Base-by-base conservation (phyloP, 2,888 invertebrate genomes). In the Embidobia sp. region DNA sequence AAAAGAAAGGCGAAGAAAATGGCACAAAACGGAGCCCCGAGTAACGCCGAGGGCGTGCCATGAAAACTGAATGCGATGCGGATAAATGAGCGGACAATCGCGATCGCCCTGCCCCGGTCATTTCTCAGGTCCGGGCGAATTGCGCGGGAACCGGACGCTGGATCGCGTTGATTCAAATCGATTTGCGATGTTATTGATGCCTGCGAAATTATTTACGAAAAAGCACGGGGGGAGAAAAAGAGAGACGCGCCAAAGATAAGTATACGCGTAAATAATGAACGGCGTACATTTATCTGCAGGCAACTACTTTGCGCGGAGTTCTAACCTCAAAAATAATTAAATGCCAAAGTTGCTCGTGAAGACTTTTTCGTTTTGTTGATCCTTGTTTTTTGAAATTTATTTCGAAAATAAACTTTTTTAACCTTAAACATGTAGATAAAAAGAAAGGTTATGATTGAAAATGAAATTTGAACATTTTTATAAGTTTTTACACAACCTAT, bases 1-100 rank as follows among this genome's bases (percentile, higher is more conserved):
- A 82, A 82, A 82, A 81, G 83, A 85, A 84, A 83, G 81, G 78
- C 81, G 78, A 81, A 85, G 85, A 85, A 87, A 86, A 85, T 86
- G 81, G 83, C 84, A 85, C 85, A 83, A 86, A 87, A 86, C 85
- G 84, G 84, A 79, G 82, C 83, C 69, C 80, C 82, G 85, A 85
- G 85, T 85, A 85, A 85, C 83, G 82, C 84, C 72, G 79, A 81
- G 81, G 84, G 84, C 85, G 83, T 85, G 81, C 81, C 84, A 79
- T 75, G 80, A 77, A 81, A 80, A 72, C 66, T 42, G 73, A 67
- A 69, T 63, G 77, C 69, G 66, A 79, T 64, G 77, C 67, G 79
- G 80, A 82, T 70, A 81, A 83, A 80, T 75, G 78, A 78, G 59
- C 69, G 75, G 55, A 77, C 78, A 75, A 79, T 78, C 78, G 70